phyloP scores from a whole-genome alignment of 2,113 vertebrate genomes.

The Catharus fuscescens region DNA sequence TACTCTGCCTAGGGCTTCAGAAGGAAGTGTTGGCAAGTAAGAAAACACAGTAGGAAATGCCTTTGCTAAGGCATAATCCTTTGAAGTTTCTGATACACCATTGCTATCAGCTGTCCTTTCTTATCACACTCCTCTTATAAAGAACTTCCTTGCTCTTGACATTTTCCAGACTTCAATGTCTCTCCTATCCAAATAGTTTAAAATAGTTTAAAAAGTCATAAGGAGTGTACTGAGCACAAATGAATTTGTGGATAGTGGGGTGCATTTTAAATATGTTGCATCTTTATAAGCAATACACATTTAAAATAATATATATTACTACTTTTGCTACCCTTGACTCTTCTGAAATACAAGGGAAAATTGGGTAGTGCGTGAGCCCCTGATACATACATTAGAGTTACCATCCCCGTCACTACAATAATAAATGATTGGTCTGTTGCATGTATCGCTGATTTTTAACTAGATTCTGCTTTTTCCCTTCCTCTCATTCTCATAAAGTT shows the following conservation, averaged over 20 bases:
- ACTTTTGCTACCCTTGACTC: neutral
- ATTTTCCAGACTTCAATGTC: neutral
- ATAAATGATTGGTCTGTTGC: accelerated
- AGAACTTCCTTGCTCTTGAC: neutral
- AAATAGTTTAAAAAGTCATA: neutral
- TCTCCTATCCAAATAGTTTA: neutral
- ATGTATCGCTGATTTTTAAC: neutral
- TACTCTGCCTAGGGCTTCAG: slow-evolving; percentile 1
- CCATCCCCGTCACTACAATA: accelerated
- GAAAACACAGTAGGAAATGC: neutral
- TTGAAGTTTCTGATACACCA: neutral
- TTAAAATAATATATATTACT: neutral
- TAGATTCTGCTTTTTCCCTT: neutral
- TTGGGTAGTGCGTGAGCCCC: neutral
- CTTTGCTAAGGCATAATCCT: neutral
- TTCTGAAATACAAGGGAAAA: neutral
- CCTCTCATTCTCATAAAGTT: neutral
- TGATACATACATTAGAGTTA: neutral
- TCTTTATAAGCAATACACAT: accelerated
- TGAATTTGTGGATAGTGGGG: neutral
- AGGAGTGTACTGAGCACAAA: neutral
- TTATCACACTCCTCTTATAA: neutral
- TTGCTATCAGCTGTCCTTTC: neutral
- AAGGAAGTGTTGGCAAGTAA: neutral
- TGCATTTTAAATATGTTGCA: neutral